Percentiles rank a stretch among this genome's conserved stretches.
Conservation (phyloP, 2,888 invertebrate species). For the Tuta absoluta region DNA sequence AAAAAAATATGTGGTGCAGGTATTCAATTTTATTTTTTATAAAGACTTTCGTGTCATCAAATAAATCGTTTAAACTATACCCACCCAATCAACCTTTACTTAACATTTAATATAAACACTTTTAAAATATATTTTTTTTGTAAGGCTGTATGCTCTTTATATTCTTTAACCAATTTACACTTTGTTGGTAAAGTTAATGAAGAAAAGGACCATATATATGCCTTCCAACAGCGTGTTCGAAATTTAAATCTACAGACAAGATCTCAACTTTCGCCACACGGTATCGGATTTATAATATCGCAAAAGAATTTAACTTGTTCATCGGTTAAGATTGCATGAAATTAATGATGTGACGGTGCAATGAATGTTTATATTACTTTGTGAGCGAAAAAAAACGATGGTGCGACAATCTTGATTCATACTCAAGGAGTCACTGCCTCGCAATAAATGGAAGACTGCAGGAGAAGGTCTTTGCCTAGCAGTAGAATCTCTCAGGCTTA, state of each 20-base stretch:
- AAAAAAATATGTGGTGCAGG: neutral
- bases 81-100: no score
- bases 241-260: conserved; percentile 1
- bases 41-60: neutral
- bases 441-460: no score
- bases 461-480: no score
- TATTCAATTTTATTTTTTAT: neutral
- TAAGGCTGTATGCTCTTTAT: no score
- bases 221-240: neutral
- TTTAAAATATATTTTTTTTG: no score
- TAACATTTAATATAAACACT: no score
- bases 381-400: no score
- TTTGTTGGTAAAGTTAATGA: neutral
- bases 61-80: neutral
- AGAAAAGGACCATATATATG: conserved; percentile 2
- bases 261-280: conserved; percentile 7
- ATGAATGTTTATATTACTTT: neutral
- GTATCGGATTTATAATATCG: conserved; percentile 20
- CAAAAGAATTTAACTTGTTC: neutral
- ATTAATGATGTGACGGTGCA: neutral
- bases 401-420: no score
- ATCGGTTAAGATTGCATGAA: neutral
- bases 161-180: neutral
- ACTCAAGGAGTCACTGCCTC: no score
- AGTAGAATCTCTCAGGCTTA: no score